Evolutionary conservation across 2,888 invertebrate species (phyloP), one percentile per base, ranked within the genome.

Genomic region (Polylopha cassiicola): DNA sequence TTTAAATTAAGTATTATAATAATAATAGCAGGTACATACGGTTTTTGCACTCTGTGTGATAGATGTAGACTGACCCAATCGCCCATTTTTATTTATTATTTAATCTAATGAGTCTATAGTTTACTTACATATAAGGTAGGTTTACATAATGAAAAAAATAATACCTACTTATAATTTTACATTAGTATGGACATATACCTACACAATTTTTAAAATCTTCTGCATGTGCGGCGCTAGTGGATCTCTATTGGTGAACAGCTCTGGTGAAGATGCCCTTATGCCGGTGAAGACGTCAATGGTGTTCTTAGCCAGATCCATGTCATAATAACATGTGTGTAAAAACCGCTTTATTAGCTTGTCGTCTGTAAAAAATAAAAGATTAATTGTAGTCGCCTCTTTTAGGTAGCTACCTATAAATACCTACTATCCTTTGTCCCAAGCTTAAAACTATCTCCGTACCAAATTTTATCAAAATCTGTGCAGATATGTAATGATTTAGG

Each of bases 231-330:
- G 65, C 2, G 80, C 72, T 3, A 64, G 32, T 0, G 89, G 89
- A 53, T 90, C 89, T 30, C 90, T 73, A 44, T 88, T 76, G 20
- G 66, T 76, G 44, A 90, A 77, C 37, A 90, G 71, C 49, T 89
- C 89, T 1, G 87, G 85, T 0, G 81, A 71, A 7, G 86, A 78
- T 0, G 82, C 72, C 37, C 90, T 71, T n/a, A 89, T 65, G 5
- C 75, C 87, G 63, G 84, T 89, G 66, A 85, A 87, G 31, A 75
- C 46, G 16, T 86, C 82, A 1, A 80, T 62, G 0, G 82, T 71
- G 0, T 44, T 61, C 64, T 89, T 89, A 1, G 88, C 76, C 46
- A 84, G 76, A 42, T 89, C 88, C 46, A 88, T 42, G 48, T 88
- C 86, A 49, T 86, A 76, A 47, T 87, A 85, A 53, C 88, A 87